Evolutionary conservation across 2,113 vertebrate species (phyloP).

Genomic region (Tragelaphus imberbis): DNA sequence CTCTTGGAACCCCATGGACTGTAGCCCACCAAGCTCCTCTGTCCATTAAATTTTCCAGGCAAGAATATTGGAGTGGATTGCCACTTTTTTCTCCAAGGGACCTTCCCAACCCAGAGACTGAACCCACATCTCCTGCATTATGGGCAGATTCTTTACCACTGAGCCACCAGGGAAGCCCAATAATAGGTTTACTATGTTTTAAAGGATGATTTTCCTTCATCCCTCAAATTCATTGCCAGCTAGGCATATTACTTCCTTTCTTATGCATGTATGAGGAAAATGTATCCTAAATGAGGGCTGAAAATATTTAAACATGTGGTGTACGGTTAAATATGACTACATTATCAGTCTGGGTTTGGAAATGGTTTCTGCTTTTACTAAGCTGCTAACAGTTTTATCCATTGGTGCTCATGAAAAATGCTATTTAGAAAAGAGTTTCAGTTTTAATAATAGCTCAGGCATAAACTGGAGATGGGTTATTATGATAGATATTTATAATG

Average conservation of each 20-base stretch:
- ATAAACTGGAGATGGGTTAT: neutral
- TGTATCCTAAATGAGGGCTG: neutral
- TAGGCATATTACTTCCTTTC: neutral
- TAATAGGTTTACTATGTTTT: neutral
- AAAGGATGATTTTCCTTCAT: neutral
- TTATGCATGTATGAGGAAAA: neutral
- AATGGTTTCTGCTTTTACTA: neutral
- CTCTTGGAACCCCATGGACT: neutral
- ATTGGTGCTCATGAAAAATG: neutral
- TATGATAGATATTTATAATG: neutral
- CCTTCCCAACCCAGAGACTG: neutral
- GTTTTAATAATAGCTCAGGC: neutral
- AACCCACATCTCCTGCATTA: neutral
- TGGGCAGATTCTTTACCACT: neutral
- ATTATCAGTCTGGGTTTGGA: neutral
- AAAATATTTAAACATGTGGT: neutral
- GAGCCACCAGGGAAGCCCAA: neutral
- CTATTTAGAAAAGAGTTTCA: neutral
- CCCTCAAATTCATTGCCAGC: neutral
- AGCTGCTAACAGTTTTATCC: neutral
- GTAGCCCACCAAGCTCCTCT: neutral
- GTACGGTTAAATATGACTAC: neutral
- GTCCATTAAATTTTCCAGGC: neutral
- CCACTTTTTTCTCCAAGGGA: neutral
- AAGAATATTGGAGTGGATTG: neutral